phyloP scores from a whole-genome alignment of 2,888 invertebrate species.

The Griposia aprilina region DNA sequence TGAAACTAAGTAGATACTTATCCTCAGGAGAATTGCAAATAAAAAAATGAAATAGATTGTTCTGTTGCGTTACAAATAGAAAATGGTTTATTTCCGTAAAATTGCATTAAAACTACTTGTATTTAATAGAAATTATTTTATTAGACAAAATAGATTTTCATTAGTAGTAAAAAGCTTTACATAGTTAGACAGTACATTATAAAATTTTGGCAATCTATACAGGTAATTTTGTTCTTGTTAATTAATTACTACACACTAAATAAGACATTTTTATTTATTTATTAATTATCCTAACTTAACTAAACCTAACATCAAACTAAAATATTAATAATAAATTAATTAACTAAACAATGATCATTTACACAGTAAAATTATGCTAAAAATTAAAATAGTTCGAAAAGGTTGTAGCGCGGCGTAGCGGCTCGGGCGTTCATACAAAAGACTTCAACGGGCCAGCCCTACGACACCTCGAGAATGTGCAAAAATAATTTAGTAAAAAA shows the following conservation, averaged over 20 bases:
- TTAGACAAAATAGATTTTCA: not conserved
- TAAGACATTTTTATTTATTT: no score
- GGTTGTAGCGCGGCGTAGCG: conserved; percentile 6
- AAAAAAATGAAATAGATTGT: not conserved
- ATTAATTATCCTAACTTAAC: not conserved
- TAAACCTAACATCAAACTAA: not conserved
- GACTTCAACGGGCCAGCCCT: conserved; percentile 73
- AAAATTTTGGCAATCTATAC: not conserved
- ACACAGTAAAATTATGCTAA: not conserved
- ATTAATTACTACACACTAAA: not conserved
- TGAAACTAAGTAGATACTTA: not conserved
- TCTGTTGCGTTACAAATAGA: not conserved
- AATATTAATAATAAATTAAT: not conserved
- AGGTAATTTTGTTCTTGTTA: not conserved
- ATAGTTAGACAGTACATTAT: no score
- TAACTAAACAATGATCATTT: not conserved
- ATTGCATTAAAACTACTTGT: not conserved
- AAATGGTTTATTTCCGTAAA: not conserved
- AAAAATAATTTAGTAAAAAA: not conserved
- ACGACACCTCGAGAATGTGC: not conserved
- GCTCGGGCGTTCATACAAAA: conserved; percentile 69
- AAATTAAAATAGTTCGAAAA: not conserved
- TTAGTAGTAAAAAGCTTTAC: no score
- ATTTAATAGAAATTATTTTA: not conserved
- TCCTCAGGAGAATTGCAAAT: not conserved